phyloP scores from a whole-genome alignment of 2,888 invertebrate species.

The Syrphus vitripennis region DNA sequence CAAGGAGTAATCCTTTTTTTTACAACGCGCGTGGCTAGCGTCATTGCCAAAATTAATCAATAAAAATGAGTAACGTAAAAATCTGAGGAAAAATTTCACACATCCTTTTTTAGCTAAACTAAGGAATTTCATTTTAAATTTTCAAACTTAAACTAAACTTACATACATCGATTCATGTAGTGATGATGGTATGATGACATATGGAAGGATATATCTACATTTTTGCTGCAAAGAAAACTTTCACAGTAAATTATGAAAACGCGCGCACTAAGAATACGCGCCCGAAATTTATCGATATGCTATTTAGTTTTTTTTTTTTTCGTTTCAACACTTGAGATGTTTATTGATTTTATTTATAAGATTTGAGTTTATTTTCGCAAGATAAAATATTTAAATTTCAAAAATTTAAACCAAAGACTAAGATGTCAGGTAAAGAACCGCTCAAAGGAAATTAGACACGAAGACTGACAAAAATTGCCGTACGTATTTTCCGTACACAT shows the following conservation, averaged over 20 bases:
- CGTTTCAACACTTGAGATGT: not conserved
- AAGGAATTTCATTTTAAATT: not conserved
- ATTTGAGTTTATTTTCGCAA: not conserved
- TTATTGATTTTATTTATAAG: constrained; percentile 18
- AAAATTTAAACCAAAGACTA: not conserved
- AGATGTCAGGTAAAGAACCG: constrained; percentile 15
- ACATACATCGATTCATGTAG: constrained; percentile 18
- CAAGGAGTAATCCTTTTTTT: constrained; percentile 53
- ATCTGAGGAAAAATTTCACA: constrained; percentile 30
- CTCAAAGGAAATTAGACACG: constrained; percentile 42
- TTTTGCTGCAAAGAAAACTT: not conserved
- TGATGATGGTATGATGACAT: constrained; percentile 43
- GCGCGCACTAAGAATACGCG: constrained; percentile 65
- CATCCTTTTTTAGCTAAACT: constrained; percentile 5
- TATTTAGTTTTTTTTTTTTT: constrained; percentile 16
- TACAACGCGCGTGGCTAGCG: constrained; percentile 50
- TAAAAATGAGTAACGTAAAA: constrained; percentile 64
- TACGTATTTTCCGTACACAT: constrained; percentile 54
- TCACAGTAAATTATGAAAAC: constrained; percentile 48
- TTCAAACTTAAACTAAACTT: constrained; percentile 25
- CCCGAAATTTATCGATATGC: constrained; percentile 60
- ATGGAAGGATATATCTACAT: constrained; percentile 46
- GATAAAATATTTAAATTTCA: not conserved
- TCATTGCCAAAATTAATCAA: constrained; percentile 64
- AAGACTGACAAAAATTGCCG: constrained; percentile 51